Evolutionary conservation across 2,888 invertebrate genomes (phyloP).

Genomic region (Idaea biselata): DNA sequence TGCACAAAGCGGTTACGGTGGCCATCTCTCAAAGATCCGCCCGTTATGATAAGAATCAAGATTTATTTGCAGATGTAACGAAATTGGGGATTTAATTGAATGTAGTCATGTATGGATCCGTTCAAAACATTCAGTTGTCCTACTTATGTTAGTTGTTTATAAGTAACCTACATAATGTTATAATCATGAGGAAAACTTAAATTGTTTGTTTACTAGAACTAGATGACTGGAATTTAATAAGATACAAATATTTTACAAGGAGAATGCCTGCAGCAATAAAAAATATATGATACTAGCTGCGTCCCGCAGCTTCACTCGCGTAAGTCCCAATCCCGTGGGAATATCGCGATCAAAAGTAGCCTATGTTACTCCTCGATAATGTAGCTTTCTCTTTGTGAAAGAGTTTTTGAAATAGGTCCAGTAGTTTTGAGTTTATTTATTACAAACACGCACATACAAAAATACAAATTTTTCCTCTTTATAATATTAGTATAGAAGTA

Average conservation of each 20-base stretch:
- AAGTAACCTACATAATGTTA: background rate
- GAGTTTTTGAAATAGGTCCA: too few relatives aligned
- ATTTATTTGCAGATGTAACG: background rate
- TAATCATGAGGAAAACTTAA: background rate
- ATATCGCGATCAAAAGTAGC: too few relatives aligned
- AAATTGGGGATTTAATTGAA: background rate
- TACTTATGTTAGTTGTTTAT: background rate
- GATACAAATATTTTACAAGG: background rate
- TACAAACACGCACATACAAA: too few relatives aligned
- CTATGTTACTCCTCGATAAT: too few relatives aligned
- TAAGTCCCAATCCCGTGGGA: too few relatives aligned
- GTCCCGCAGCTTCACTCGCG: too few relatives aligned
- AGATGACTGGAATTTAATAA: background rate
- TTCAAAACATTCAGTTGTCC: background rate
- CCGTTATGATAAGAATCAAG: background rate
- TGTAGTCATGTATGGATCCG: background rate
- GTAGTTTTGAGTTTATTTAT: too few relatives aligned
- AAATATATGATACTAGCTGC: too few relatives aligned
- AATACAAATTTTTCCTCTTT: too few relatives aligned
- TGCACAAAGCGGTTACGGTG: constrained; percentile 29
- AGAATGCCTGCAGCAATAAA: too few relatives aligned
- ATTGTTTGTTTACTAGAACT: background rate
- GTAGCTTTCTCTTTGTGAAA: too few relatives aligned
- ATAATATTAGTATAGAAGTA: too few relatives aligned
- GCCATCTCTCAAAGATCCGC: constrained; percentile 27